Evolutionary conservation across 1,140 invertebrate genomes (phyloP).

Genomic region (Drosophila willistoni): DNA sequence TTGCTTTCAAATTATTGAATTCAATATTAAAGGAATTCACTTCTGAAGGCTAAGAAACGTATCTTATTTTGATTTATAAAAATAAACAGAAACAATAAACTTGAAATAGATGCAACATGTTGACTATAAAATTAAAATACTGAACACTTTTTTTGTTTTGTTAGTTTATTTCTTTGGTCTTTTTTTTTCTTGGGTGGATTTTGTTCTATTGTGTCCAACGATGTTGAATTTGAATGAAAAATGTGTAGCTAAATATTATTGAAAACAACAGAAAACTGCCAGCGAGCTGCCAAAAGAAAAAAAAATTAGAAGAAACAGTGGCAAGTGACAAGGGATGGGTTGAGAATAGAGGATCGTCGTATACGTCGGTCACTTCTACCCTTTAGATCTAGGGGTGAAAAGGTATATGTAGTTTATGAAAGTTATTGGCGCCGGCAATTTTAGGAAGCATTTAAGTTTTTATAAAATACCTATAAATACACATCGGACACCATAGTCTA

Average conservation of each 20-base stretch:
- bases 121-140: slow-evolving; percentile 20
- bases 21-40: background rate
- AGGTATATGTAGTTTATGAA: background rate
- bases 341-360: slow-evolving; percentile 19
- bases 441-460: background rate
- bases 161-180: background rate
- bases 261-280: slow-evolving; percentile 63
- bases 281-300: slow-evolving; percentile 39
- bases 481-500: too few relatives aligned
- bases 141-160: background rate
- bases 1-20: background rate
- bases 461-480: too few relatives aligned
- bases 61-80: slow-evolving; percentile 28
- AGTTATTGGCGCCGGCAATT: background rate
- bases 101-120: slow-evolving; percentile 19
- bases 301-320: slow-evolving; percentile 8
- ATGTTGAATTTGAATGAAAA: slow-evolving; percentile 46
- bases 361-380: slow-evolving; percentile 52
- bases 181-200: background rate
- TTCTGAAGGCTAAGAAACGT: background rate
- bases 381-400: background rate
- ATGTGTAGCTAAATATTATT: slow-evolving; percentile 69
- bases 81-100: background rate
- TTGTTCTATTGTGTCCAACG: slow-evolving; percentile 47
- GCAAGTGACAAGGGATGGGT: slow-evolving; percentile 1